These are phyloP conservation scores for Temnothorax unifasciatus DNA, from an alignment of 2,888 invertebrate genomes.

Conservation along the genomic window DNA sequence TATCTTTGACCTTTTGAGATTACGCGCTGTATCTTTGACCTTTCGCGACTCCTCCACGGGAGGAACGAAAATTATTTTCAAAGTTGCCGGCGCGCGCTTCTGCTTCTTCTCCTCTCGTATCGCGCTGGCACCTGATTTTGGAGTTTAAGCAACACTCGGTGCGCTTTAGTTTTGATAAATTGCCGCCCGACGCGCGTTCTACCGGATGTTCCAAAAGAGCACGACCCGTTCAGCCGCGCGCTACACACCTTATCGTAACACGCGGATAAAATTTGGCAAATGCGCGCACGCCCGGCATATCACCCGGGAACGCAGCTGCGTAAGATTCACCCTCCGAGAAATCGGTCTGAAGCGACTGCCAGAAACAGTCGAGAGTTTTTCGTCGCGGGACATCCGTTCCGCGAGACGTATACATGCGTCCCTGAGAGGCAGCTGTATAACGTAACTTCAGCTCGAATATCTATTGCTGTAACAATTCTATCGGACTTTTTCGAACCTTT, in stretches of 20 bases:
- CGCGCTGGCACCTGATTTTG: constrained; percentile 4
- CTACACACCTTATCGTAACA: constrained; percentile 21
- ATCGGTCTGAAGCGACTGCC: constrained; percentile 5
- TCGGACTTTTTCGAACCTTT: background rate
- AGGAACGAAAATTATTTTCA: constrained; percentile 29
- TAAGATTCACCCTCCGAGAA: constrained; percentile 43
- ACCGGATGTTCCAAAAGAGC: constrained; percentile 35
- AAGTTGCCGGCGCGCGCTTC: constrained; percentile 9
- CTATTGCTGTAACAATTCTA: background rate
- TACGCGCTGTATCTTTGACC: constrained; percentile 35
- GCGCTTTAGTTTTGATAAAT: constrained; percentile 30
- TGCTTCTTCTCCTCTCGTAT: background rate
- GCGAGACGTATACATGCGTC: constrained; percentile 10
- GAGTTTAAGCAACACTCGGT: constrained; percentile 4
- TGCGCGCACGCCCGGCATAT: constrained; percentile 19
- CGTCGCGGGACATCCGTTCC: constrained; percentile 10
- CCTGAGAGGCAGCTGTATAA: constrained; percentile 19
- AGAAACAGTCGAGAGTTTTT: constrained; percentile 32
- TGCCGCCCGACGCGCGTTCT: background rate
- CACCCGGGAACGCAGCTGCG: constrained; percentile 37
- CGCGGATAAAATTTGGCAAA: constrained; percentile 33
- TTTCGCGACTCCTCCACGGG: constrained; percentile 1
- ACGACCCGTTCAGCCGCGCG: background rate
- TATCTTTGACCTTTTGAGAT: constrained; percentile 34
- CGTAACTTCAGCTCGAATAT: background rate